Evolutionary conservation across 2,797 vertebrate genomes (phyloP), one percentile per base, ranked within the genome.

Genomic region (Echeneis naucrates): DNA sequence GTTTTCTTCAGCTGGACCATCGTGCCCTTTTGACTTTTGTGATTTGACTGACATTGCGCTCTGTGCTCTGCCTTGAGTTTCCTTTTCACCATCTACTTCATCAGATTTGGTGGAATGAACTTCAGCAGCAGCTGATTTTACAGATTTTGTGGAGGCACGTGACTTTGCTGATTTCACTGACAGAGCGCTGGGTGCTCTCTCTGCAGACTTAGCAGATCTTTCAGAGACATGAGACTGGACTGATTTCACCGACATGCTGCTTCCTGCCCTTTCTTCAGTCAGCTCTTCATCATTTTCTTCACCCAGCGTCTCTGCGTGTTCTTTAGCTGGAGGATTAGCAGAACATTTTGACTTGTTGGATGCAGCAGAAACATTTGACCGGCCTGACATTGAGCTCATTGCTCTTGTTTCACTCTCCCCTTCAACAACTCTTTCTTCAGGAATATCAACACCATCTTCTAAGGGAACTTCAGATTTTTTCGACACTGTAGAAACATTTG

Each of bases 131-230:
- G 61, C 56, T 30, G 86, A 85, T 61, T 81, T 83, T 0, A 23
- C 33, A 16, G 85, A 88, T 72, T 56, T 65, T 38, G 45, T 13
- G 24, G 82, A 87, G 47, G 24, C 2, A 13, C 54, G 57, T 23
- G 85, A 92, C 48, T 84, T 83, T 11, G 64, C 30, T 21, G 93
- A 94, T 78, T 89, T 89, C 0, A 2, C 81, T 76, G 73, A 90
- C 64, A 63, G 42, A 66, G 48, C 82, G 75, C 57, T 75, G 13
- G 19, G 44, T 32, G 71, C 26, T 77, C 66, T 78, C 5, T 54
- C 70, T 27, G 72, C 58, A 44, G 79, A 69, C 14, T 58, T 80
- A 14, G 8, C 30, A 8, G 84, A 86, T 48, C 21, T 58, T 8
- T 61, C 37, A 52, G 89, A 90, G 40, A 68, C 14, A 14, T 42